These are phyloP conservation scores for Drymodes brunneopygia DNA, from an alignment of 2,113 vertebrate genomes.

Conservation along the genomic window DNA sequence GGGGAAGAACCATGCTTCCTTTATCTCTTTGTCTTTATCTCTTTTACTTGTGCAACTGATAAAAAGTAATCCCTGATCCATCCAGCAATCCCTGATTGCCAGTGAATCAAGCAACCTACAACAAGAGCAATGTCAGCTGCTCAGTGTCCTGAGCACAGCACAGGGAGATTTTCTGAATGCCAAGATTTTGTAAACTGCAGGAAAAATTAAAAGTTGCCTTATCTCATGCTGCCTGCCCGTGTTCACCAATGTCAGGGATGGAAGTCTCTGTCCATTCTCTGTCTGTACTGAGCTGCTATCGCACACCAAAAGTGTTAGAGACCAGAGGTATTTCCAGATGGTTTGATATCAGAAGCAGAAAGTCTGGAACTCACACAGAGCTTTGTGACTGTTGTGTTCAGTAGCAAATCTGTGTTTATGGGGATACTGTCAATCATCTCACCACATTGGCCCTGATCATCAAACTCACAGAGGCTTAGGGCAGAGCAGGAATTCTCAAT, in stretches of 20 bases:
- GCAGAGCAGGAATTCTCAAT: neutral
- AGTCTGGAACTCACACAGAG: neutral
- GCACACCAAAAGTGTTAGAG: neutral
- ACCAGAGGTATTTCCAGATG: neutral
- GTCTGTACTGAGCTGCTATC: neutral
- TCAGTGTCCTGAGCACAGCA: neutral
- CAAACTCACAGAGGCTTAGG: neutral
- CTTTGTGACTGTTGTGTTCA: neutral
- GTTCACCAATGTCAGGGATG: neutral
- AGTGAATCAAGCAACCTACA: neutral
- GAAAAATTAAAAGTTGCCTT: neutral
- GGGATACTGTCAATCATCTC: neutral
- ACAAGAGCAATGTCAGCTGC: neutral
- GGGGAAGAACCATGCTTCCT: neutral
- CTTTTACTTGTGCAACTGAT: slow-evolving; percentile 3
- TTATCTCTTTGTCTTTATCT: slow-evolving; percentile 28
- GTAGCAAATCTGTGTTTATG: neutral
- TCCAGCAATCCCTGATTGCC: neutral
- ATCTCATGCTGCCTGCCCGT: neutral
- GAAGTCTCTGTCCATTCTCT: neutral
- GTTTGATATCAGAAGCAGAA: neutral
- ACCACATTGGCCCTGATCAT: neutral
- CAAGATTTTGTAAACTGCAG: neutral
- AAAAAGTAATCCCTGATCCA: neutral
- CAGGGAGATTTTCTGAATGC: neutral